Evolutionary conservation across 2,888 invertebrate genomes (phyloP).

Genomic region (Spodoptera picta): DNA sequence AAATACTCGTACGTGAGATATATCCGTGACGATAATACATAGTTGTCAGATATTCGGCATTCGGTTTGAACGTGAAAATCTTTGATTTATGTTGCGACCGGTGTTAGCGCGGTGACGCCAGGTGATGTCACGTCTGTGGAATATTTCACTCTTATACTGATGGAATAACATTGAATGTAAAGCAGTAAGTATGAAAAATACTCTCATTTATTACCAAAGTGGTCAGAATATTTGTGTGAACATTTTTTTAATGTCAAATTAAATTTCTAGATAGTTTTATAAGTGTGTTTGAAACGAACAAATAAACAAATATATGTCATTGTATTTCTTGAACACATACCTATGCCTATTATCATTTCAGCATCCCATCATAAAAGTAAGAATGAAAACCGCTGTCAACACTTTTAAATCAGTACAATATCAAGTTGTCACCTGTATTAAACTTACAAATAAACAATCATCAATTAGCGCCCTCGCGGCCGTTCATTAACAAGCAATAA

Average conservation of each 20-base stretch:
- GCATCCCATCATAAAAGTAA: too few relatives aligned
- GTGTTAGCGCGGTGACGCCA: constrained; percentile 11
- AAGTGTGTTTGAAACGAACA: too few relatives aligned
- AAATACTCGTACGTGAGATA: constrained; percentile 2
- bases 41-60: constrained; percentile 13
- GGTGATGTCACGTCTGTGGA: constrained; percentile 23
- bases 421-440: too few relatives aligned
- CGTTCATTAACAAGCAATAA: constrained; percentile 37
- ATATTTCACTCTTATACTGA: constrained; percentile 41
- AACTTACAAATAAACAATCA: constrained; percentile 3
- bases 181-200: constrained; percentile 15
- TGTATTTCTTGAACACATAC: too few relatives aligned
- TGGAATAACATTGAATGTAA: constrained; percentile 35
- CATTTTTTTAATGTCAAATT: too few relatives aligned
- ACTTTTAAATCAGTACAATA: too few relatives aligned
- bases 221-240: constrained; percentile 1
- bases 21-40: constrained; percentile 13
- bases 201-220: constrained; percentile 13
- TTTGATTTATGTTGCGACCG: constrained; percentile 33
- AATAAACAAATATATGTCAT: too few relatives aligned
- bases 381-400: too few relatives aligned
- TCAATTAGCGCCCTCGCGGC: constrained; percentile 9
- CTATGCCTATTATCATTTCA: too few relatives aligned
- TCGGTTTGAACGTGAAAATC: constrained; percentile 15
- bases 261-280: too few relatives aligned